phyloP scores from a whole-genome alignment of 23 tunicate species.

The Styela clava region DNA sequence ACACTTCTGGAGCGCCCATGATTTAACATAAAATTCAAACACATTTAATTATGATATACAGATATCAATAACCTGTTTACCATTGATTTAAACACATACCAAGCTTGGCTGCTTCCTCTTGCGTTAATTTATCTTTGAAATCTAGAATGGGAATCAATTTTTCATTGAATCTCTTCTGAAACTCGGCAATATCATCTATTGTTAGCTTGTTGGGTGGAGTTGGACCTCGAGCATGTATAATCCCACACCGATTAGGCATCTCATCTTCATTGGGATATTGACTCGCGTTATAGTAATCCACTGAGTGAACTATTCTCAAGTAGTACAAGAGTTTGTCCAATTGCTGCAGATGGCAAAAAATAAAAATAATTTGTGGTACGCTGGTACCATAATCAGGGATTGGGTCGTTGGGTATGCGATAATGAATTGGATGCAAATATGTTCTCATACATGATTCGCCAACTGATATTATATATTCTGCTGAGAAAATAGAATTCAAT shows the following conservation, averaged over 20 bases:
- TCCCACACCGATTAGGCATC: conserved; percentile 99
- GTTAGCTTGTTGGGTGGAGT: conserved; percentile 92
- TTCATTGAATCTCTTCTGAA: conserved; percentile 89
- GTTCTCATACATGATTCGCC: too few species aligned
- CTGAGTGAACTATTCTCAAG: conserved; percentile 90
- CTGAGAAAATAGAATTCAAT: too few species aligned
- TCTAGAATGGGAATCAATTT: conserved; percentile 78
- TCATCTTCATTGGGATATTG: conserved; percentile 97
- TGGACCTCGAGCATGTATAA: conserved; percentile 96
- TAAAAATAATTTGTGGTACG: too few species aligned
- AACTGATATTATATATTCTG: too few species aligned
- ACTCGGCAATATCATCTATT: conserved; percentile 81
- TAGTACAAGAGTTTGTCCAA: conserved; percentile 80
- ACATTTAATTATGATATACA: too few species aligned
- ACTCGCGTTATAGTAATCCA: conserved; percentile 98
- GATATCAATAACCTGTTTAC: too few species aligned
- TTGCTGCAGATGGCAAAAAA: conserved; percentile 41
- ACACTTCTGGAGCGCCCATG: too few species aligned
- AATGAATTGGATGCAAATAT: too few species aligned
- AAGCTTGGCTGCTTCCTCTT: conserved; percentile 79
- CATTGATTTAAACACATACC: too few species aligned
- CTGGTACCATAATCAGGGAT: background rate
- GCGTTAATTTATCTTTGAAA: conserved; percentile 69
- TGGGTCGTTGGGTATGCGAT: too few species aligned
- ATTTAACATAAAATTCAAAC: too few species aligned